Evolutionary conservation across 1,140 invertebrate genomes (phyloP).

Genomic region (Monomorium pharaonis): DNA sequence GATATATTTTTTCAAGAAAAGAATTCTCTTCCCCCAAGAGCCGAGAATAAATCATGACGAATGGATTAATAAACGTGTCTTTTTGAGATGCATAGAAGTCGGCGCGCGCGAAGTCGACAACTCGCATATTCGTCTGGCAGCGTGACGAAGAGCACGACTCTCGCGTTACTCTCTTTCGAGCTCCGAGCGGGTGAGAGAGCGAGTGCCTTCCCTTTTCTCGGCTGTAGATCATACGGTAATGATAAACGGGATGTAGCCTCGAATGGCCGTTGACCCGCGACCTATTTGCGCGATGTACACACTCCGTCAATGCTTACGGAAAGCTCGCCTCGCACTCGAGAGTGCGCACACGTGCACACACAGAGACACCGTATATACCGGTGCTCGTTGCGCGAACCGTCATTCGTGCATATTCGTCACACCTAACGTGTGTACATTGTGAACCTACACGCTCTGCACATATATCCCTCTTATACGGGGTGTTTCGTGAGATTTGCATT

Average conservation of each 20-base stretch:
- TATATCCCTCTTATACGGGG: constrained; percentile 32
- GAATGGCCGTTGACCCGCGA: constrained; percentile 62
- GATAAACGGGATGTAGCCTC: constrained; percentile 61
- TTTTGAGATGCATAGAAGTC: background rate
- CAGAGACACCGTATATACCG: constrained; percentile 1
- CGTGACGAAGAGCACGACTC: constrained; percentile 28
- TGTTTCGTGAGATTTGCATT: constrained; percentile 34
- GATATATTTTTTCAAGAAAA: background rate
- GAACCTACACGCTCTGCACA: constrained; percentile 35
- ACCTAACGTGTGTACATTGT: constrained; percentile 52
- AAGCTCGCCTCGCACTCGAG: constrained; percentile 50
- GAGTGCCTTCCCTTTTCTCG: constrained; percentile 50
- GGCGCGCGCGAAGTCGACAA: constrained; percentile 7
- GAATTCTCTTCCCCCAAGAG: background rate
- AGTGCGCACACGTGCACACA: background rate
- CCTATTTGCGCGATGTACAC: constrained; percentile 60
- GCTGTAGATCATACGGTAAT: constrained; percentile 60
- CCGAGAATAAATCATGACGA: background rate
- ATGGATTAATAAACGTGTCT: constrained; percentile 23
- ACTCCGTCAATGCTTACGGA: constrained; percentile 60
- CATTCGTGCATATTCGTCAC: constrained; percentile 57
- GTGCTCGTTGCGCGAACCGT: constrained; percentile 40
- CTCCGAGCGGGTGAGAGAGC: constrained; percentile 16
- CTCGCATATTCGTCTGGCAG: constrained; percentile 23
- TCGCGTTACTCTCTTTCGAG: constrained; percentile 16